Evolutionary conservation across 2,113 vertebrate genomes (phyloP).

Genomic region (Chaenocephalus aceratus): DNA sequence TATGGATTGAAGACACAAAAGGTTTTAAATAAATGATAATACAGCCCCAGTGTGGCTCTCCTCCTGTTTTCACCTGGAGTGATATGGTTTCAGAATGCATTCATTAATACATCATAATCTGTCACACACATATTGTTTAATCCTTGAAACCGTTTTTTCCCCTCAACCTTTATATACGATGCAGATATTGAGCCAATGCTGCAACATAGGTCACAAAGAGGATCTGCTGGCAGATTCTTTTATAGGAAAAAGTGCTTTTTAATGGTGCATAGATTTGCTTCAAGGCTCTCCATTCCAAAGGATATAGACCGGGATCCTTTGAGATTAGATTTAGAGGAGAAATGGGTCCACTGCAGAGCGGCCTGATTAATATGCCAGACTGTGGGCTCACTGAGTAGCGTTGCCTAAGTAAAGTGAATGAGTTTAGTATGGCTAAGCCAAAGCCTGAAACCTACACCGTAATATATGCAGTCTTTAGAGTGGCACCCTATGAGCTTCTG

Average conservation of each 20-base stretch:
- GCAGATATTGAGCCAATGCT: background rate
- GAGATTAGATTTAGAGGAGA: constrained; percentile 38
- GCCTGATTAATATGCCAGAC: constrained; percentile 49
- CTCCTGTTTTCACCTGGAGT: background rate
- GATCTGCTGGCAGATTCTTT: background rate
- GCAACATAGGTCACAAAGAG: background rate
- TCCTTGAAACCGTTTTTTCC: background rate
- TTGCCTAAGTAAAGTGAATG: constrained; percentile 38
- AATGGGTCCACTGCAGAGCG: constrained; percentile 14
- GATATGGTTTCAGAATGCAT: background rate
- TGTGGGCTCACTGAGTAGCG: constrained; percentile 17
- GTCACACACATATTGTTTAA: background rate
- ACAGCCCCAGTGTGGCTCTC: background rate
- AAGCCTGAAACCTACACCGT: constrained; percentile 13
- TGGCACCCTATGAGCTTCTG: constrained; percentile 14
- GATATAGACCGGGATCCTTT: constrained; percentile 25
- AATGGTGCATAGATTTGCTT: constrained; percentile 22
- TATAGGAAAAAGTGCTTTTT: constrained; percentile 9
- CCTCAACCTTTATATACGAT: background rate
- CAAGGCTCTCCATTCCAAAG: constrained; percentile 17
- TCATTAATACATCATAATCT: background rate
- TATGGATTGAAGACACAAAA: background rate
- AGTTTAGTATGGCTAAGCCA: constrained; percentile 23
- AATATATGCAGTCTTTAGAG: constrained; percentile 28
- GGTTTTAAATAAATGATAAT: background rate